Conservation (phyloP, 2,113 vertebrate genomes). For the Coreoperca whiteheadi region DNA sequence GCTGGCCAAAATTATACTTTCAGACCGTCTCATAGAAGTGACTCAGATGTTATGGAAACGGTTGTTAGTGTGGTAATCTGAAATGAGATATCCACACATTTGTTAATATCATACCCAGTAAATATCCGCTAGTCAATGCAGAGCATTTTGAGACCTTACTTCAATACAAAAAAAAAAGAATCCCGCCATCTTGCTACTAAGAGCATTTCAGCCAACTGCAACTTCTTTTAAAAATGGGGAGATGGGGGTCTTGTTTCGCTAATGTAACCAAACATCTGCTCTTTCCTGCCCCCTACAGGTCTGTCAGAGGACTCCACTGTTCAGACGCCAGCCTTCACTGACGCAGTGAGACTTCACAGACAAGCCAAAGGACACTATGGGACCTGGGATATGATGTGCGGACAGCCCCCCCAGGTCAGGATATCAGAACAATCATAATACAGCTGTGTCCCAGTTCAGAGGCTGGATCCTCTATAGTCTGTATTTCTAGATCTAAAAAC, state of each 20-base stretch:
- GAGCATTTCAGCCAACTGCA: not conserved
- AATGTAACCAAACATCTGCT: constrained; percentile 22
- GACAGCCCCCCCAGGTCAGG: constrained; percentile 90
- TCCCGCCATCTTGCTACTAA: not conserved
- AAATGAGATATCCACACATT: not conserved
- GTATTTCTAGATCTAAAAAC: not conserved
- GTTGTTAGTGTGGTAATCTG: constrained; percentile 1
- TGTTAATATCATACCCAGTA: not conserved
- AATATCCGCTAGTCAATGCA: not conserved
- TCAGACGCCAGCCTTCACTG: constrained; percentile 92
- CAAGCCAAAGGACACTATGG: constrained; percentile 92
- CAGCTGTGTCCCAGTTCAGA: not conserved
- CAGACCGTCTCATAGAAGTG: not conserved
- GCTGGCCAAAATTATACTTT: constrained; percentile 14
- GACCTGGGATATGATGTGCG: constrained; percentile 98
- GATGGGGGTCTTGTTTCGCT: not conserved
- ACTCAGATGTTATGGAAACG: constrained; percentile 36
- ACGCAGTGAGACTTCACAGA: constrained; percentile 90
- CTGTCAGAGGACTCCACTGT: constrained; percentile 91
- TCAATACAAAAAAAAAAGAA: not conserved
- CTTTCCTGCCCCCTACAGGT: constrained; percentile 79
- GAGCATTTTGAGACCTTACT: not conserved
- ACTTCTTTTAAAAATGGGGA: not conserved
- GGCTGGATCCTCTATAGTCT: not conserved
- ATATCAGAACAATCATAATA: not conserved